Conservation (phyloP, 2,797 vertebrate species). For the Lophius americanus region DNA sequence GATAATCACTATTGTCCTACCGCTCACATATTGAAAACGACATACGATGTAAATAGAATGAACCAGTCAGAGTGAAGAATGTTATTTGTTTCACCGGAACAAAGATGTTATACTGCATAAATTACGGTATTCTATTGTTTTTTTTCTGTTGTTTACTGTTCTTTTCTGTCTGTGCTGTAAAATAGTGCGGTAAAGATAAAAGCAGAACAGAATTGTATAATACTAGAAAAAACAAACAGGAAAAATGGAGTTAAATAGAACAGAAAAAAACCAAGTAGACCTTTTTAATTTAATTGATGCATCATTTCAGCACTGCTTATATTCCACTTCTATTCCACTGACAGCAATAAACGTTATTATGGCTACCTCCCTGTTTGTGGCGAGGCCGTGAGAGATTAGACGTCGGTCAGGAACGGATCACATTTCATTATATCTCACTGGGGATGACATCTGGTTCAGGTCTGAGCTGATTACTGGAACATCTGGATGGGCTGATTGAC, state of each 20-base stretch:
- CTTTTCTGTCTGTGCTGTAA: background rate
- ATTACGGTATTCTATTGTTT: background rate
- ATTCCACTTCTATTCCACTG: background rate
- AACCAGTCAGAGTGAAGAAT: constrained; percentile 15
- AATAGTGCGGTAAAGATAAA: no score
- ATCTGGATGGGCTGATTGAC: constrained; percentile 63
- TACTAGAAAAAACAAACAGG: no score
- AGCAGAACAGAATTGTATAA: no score
- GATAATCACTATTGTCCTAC: constrained; percentile 64
- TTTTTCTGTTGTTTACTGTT: background rate
- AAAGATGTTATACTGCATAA: background rate
- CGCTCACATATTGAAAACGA: constrained; percentile 31
- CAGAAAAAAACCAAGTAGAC: background rate
- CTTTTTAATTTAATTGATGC: background rate
- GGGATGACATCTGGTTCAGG: constrained; percentile 66
- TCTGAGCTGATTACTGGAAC: constrained; percentile 73
- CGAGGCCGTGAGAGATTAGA: constrained; percentile 48
- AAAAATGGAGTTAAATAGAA: no score
- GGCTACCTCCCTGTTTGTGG: constrained; percentile 26
- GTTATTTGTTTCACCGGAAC: constrained; percentile 10
- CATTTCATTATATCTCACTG: constrained; percentile 64
- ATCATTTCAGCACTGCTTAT: background rate
- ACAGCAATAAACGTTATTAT: constrained; percentile 11
- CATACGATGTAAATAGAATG: constrained; percentile 61
- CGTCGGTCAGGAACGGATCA: constrained; percentile 47